Evolutionary conservation across 2,888 invertebrate species (phyloP), one percentile per base, ranked within the genome.

Genomic region (Eugnorisma glareosa): DNA sequence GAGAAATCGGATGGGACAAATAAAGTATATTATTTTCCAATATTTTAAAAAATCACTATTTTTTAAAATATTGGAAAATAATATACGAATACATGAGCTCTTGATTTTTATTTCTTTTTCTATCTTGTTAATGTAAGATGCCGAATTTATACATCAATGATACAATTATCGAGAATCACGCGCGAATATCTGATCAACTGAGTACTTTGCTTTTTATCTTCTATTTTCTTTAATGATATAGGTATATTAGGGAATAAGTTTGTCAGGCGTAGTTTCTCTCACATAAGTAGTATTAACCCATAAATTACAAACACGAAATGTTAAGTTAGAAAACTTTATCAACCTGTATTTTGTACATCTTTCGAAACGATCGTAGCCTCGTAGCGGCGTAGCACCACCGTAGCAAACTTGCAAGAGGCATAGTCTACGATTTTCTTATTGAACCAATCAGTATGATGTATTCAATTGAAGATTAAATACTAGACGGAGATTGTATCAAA

Each of bases 391-490:
- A 80, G 66, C 66, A 45, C 11, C 54, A 15, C 15, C 83, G 64
- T 78, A 81, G 72, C 79, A 61, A 72, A 78, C 64, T 83, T 68
- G 79, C 77, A 83, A 84, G 67, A 54, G 45, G 48, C 43, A 15
- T n/a, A n/a, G n/a, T 79, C 70, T 70, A 84, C 68, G 66, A 66
- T 10, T 57, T 40, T 48, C 28, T 59, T 35, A 11, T 13, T 7
- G 0, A 69, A 24, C 7, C 15, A 61, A 72, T 68, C 37, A 64
- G 24, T 35, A 48, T 45, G 37, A 28, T 10, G 1, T 43, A 15
- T 35, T 45, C 43, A 77, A 73, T 73, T 72, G 24, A 67, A 61
- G 69, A 73, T 69, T 69, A 77, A 83, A 43, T 57, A 59, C 37
- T 75, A 66, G 59, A 59, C 37, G 51, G 31, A 67, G 37, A 70